Conservation (phyloP, 2,888 invertebrate species). For the Dione vanillae region DNA sequence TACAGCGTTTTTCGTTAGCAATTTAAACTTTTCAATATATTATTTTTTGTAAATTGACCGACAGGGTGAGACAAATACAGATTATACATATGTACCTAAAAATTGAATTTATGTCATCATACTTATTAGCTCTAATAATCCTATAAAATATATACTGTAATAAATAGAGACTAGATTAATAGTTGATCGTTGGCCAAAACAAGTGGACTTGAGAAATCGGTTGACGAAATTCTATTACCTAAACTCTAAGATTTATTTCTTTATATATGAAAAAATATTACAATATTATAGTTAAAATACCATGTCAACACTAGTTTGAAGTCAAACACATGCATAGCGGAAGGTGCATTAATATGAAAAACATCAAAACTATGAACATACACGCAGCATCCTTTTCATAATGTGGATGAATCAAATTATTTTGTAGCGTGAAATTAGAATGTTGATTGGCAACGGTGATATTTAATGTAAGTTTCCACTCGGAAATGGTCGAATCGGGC, state of each 20-base stretch:
- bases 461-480: conserved; percentile 39
- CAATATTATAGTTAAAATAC: background rate
- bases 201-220: background rate
- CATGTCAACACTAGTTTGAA: background rate
- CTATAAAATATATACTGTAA: background rate
- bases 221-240: background rate
- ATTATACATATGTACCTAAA: no score
- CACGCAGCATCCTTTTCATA: conserved; percentile 37
- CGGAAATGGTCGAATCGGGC: conserved; percentile 36
- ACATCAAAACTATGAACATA: conserved; percentile 19
- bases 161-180: conserved; percentile 2
- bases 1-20: no score
- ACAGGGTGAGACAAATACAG: no score
- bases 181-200: background rate
- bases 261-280: background rate
- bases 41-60: no score
- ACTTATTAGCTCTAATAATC: no score
- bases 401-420: conserved; percentile 40
- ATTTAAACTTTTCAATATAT: no score
- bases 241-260: background rate
- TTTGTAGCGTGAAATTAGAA: conserved; percentile 44
- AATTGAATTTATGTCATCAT: no score
- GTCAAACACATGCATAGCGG: no score
- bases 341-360: background rate
- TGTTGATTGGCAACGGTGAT: conserved; percentile 39